These are phyloP conservation scores for Poeciliopsis gracilis DNA, from an alignment of 2,797 vertebrate genomes.

Conservation along the genomic window DNA sequence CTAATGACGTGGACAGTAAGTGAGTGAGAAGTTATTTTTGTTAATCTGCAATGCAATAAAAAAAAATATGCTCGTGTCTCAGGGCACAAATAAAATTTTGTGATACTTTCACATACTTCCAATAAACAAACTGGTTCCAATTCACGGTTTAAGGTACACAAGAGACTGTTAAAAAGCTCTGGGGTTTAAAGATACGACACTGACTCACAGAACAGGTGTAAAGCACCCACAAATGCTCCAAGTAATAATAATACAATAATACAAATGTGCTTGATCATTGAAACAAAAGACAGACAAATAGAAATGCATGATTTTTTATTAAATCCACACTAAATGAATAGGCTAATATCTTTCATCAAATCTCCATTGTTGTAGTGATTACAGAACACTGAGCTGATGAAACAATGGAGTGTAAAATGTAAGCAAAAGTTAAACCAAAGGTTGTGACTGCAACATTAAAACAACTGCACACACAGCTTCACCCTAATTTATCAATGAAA, in stretches of 20 bases:
- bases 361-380: constrained; percentile 1
- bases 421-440: constrained; percentile 30
- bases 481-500: constrained; percentile 14
- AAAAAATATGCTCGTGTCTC: not conserved
- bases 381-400: constrained; percentile 16
- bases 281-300: constrained; percentile 5
- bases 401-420: constrained; percentile 19
- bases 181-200: not conserved
- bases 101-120: not conserved
- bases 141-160: too few species aligned
- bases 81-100: not conserved
- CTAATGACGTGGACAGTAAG: not conserved
- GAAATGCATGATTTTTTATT: not conserved
- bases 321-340: not conserved
- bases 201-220: not conserved
- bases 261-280: not conserved
- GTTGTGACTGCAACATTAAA: constrained; percentile 44
- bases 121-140: not conserved
- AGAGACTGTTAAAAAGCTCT: not conserved
- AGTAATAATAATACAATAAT: not conserved
- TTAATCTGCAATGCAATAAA: not conserved
- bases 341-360: constrained; percentile 8
- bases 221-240: not conserved
- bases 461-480: constrained; percentile 30
- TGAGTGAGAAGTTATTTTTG: not conserved